phyloP scores from a whole-genome alignment of 2,888 invertebrate genomes.

The Agrotis puta region DNA sequence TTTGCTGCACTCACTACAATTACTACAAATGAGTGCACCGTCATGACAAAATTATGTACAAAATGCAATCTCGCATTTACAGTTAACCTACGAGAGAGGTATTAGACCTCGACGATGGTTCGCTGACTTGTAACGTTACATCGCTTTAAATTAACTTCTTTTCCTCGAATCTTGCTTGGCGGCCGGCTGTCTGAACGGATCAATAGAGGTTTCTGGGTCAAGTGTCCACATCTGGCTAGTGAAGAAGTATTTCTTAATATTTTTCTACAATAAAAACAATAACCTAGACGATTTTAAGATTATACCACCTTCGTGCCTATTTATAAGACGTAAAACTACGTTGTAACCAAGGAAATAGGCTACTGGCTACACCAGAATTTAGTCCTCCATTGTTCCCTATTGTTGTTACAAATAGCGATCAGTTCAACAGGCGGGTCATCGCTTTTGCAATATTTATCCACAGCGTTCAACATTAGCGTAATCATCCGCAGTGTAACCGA shows the following conservation, averaged over 20 bases:
- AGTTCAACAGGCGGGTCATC: conserved; percentile 68
- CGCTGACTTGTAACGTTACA: conserved; percentile 66
- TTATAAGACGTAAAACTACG: conserved; percentile 21
- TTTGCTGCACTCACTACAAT: conserved; percentile 56
- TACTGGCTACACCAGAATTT: conserved; percentile 59
- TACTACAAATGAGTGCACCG: conserved; percentile 40
- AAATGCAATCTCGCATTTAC: conserved; percentile 62
- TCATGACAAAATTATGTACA: conserved; percentile 56
- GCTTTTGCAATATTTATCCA: conserved; percentile 80
- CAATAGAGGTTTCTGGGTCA: conserved; percentile 75
- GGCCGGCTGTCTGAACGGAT: conserved; percentile 67
- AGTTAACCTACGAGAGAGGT: conserved; percentile 58
- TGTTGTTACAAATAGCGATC: conserved; percentile 72
- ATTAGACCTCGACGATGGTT: conserved; percentile 65
- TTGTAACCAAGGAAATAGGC: conserved; percentile 50
- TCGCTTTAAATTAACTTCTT: conserved; percentile 64
- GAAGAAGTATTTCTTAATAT: conserved; percentile 57
- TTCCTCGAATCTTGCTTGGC: conserved; percentile 67
- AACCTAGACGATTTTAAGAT: conserved; percentile 15
- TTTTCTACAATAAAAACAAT: conserved; percentile 14
- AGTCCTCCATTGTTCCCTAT: conserved; percentile 74
- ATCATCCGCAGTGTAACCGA: conserved; percentile 77
- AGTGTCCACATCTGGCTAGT: conserved; percentile 65
- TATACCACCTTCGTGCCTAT: conserved; percentile 12
- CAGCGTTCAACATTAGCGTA: conserved; percentile 73